Conservation (phyloP, 2,113 vertebrate genomes). For the Vulpes lagopus region DNA sequence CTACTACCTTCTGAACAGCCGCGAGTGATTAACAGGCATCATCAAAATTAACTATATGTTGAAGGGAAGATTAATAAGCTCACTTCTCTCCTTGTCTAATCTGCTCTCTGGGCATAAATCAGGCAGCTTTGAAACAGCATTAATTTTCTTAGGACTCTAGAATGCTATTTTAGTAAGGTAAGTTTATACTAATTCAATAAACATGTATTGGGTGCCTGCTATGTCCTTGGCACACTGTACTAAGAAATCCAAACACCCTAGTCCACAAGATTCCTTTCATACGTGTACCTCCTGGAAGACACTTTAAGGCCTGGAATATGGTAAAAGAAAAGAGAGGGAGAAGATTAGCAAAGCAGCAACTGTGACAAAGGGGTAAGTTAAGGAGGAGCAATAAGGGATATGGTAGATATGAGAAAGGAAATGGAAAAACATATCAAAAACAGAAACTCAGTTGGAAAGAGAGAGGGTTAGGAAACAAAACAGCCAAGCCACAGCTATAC, state of each 20-base stretch:
- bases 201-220: background rate
- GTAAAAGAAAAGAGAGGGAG: background rate
- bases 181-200: background rate
- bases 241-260: background rate
- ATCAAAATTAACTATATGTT: slow-evolving; percentile 52
- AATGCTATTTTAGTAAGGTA: slow-evolving; percentile 23
- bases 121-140: background rate
- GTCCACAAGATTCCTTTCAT: background rate
- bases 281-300: background rate
- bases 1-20: background rate
- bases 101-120: slow-evolving; percentile 42
- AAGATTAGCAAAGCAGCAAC: background rate
- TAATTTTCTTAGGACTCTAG: slow-evolving; percentile 42
- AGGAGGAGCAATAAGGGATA: background rate
- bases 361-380: background rate
- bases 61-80: slow-evolving; percentile 64
- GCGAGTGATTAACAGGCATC: slow-evolving; percentile 34
- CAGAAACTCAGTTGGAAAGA: background rate
- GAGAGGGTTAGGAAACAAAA: background rate
- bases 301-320: background rate
- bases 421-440: background rate
- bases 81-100: slow-evolving; percentile 18
- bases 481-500: background rate
- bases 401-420: background rate
- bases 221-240: background rate